Percentiles rank a stretch among this genome's conserved stretches.
Evolutionary conservation across 2,797 vertebrate genomes (phyloP).

Genomic region (Capromys pilorides): DNA sequence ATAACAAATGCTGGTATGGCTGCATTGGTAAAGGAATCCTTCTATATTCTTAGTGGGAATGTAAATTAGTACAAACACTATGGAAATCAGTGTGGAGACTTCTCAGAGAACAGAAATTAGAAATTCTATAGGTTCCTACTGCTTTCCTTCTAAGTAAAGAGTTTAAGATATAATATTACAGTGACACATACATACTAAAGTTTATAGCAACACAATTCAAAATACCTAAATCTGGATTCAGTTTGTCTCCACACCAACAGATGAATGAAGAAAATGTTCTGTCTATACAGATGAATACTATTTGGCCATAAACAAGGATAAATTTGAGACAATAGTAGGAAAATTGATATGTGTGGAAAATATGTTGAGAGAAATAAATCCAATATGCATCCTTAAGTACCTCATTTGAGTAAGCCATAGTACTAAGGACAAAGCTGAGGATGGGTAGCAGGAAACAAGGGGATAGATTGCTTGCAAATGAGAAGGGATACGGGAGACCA

Average conservation of each 20-base stretch:
- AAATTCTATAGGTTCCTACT: background rate
- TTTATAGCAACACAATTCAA: background rate
- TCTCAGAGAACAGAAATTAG: background rate
- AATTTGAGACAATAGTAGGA: background rate
- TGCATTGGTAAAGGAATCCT: background rate
- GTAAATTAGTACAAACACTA: background rate
- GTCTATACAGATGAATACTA: background rate
- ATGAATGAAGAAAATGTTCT: background rate
- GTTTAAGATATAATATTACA: background rate
- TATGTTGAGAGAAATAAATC: background rate
- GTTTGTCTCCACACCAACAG: background rate
- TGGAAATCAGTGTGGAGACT: background rate
- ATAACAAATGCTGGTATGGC: background rate
- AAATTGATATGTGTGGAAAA: background rate
- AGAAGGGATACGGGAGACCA: background rate
- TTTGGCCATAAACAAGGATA: background rate
- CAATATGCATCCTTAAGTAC: background rate
- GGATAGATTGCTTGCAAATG: background rate
- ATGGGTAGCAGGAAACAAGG: background rate
- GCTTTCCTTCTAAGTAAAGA: background rate
- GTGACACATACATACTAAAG: background rate
- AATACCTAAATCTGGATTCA: background rate
- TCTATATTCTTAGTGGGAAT: background rate
- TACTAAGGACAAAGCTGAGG: background rate
- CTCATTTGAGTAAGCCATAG: background rate